Evolutionary conservation across 1,140 invertebrate species (phyloP).

Genomic region (Conopomorpha cramerella): DNA sequence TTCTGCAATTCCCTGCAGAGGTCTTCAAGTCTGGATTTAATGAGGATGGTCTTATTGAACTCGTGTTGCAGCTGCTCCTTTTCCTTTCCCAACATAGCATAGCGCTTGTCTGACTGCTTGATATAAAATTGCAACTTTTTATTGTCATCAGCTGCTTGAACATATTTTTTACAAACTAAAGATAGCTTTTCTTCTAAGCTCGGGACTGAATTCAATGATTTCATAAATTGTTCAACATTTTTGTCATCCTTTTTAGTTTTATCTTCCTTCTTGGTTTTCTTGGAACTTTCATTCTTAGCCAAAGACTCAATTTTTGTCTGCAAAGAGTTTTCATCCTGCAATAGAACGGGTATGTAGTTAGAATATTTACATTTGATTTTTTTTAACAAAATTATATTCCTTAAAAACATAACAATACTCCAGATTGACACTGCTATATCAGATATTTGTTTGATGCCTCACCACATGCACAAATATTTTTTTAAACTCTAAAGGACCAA

Average conservation of each 20-base stretch:
- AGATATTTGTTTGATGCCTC: too few relatives aligned
- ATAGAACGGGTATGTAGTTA: too few relatives aligned
- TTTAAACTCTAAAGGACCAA: too few relatives aligned
- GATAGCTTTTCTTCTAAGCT: constrained; percentile 77
- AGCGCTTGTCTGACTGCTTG: constrained; percentile 71
- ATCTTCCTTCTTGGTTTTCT: constrained; percentile 34
- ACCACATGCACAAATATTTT: too few relatives aligned
- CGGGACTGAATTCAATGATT: constrained; percentile 68
- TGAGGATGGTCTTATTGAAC: constrained; percentile 80
- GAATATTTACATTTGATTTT: too few relatives aligned
- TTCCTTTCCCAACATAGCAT: constrained; percentile 69
- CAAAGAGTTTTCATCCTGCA: too few relatives aligned
- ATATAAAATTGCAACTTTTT: constrained; percentile 67
- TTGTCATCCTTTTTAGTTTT: constrained; percentile 64
- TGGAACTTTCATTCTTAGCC: too few relatives aligned
- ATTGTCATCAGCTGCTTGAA: constrained; percentile 76
- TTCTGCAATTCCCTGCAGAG: constrained; percentile 88
- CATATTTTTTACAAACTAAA: constrained; percentile 76
- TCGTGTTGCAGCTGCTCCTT: constrained; percentile 84
- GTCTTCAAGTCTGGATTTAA: constrained; percentile 81
- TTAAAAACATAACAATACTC: too few relatives aligned
- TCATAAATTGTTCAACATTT: constrained; percentile 71
- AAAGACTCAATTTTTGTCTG: too few relatives aligned
- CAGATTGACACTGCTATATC: too few relatives aligned
- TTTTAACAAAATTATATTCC: too few relatives aligned